Evolutionary conservation across 2,888 invertebrate genomes (phyloP), one percentile per base, ranked within the genome.

Genomic region (Nymphalis c-album): DNA sequence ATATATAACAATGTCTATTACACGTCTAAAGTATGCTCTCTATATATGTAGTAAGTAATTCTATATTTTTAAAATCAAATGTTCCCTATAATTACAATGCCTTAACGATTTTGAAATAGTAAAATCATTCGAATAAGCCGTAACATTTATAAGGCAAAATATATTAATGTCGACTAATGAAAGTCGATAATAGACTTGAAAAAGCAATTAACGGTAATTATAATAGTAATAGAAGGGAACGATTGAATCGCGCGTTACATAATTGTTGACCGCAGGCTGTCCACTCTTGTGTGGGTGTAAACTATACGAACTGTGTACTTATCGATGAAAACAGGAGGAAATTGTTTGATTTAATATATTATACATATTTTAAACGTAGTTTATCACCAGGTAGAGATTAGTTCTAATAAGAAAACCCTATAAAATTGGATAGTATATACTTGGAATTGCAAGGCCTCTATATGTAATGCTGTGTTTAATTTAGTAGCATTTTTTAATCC

Each of bases 241-340:
- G 48, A 66, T 66, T 66, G 57, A 50, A 58, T 66, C 61, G 48
- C 61, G 16, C n/a, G 61, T 66, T 66, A 50, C 61, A 50, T 48
- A 57, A 62, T 55, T 53, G n/a, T 22, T 60, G 61, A 62, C 65
- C 46, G 64, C 47, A 64, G 63, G 57, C 47, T 57, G 55, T 47
- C 47, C 31, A 18, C 57, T 6, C 13, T 18, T 18, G 18, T n/a
- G 63, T 57, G 13, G 47, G 57, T 31, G 45, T 57, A n/a, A 20
- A 51, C 31, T 61, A 5, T 57, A n/a, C 31, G 50, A 51, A 50
- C 16, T 35, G 50, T 60, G 31, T 51, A 40, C 10, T 6, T 8
- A 17, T 17, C 22, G 18, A 51, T 4, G 10, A n/a, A 40, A 40
- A 40, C 35, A 35, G 35, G n/a, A 40, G 4, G n/a, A 35, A 40